phyloP scores from a whole-genome alignment of 2,113 vertebrate species.

The Dendrocopos noguchii region DNA sequence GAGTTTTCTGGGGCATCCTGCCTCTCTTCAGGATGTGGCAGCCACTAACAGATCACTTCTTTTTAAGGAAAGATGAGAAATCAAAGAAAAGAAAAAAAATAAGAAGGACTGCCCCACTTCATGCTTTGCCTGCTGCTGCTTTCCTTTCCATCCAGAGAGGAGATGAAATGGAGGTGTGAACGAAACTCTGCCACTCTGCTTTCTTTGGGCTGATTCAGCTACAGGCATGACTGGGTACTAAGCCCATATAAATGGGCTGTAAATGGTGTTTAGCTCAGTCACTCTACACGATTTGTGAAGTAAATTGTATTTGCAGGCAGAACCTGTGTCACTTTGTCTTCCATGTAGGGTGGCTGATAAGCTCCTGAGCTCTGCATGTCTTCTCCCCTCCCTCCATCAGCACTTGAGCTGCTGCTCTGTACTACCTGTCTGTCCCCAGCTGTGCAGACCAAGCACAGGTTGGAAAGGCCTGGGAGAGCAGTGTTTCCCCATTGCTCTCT shows the following conservation, averaged over 20 bases:
- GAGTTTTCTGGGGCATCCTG: constrained; percentile 1
- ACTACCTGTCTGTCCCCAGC: neutral
- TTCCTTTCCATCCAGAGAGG: neutral
- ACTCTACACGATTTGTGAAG: neutral
- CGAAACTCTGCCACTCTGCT: neutral
- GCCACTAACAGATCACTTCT: neutral
- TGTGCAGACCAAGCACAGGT: accelerated
- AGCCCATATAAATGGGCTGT: neutral
- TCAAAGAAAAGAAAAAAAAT: neutral
- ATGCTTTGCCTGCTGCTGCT: neutral
- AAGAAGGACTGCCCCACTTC: neutral
- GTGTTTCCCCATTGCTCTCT: neutral
- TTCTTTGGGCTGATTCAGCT: neutral
- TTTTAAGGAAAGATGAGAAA: constrained; percentile 25
- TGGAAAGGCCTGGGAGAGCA: neutral
- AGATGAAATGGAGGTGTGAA: neutral
- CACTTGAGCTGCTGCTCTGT: accelerated
- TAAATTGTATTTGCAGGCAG: neutral
- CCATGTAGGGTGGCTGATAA: accelerated
- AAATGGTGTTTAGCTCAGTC: neutral
- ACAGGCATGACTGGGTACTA: neutral
- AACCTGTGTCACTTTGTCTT: accelerated
- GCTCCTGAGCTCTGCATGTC: accelerated
- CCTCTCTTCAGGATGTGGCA: neutral
- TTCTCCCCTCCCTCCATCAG: neutral